Evolutionary conservation across 92 coral and sea anemone genomes (phyloP), one percentile per base, ranked within the genome.

Genomic region (Epizoanthus scotinus): DNA sequence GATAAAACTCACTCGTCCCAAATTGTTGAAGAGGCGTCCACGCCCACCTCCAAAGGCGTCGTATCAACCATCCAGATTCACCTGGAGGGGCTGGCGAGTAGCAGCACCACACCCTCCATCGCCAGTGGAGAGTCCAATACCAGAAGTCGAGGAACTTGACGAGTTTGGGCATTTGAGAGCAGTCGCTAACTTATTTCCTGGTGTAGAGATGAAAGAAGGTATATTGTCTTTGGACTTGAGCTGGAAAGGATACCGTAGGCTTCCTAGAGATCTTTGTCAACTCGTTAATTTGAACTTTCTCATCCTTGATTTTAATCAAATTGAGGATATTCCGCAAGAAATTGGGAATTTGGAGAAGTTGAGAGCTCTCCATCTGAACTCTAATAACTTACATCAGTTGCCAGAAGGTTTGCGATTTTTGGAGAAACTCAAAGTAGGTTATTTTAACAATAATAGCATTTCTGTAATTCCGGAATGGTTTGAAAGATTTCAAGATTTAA

Each of bases 81-180:
- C 93, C 3, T 92, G 93, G 93, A 67, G 93, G 40, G 90, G 93
- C 0, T 92, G 93, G 93, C 73, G 91, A 8, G 88, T 89, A 19
- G 80, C 87, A 6, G 34, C 78, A 10, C 71, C 67, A 20, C 77
- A n/a, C 6, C 27, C 57, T 20, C 27, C 34, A 2, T 57, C 26
- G 7, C 36, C 53, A 70, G 31, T n/a, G 13, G 34, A 24, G 21
- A 31, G 28, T 24, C 58, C 44, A 58, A 40, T 42, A 8, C 36
- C 49, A 27, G 61, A 27, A 47, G 74, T 84, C 29, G 87, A 77
- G 78, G 66, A 63, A 63, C 38, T 92, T 13, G 93, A 89, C 71
- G 86, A 78, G 71, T 87, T 84, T 63, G 97, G 97, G 7, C 97
- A 92, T 63, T 89, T 89, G 19, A 27, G 22, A 50, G 84, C 84